Evolutionary conservation across 2,888 invertebrate species (phyloP).

Genomic region (Lutraria lutraria): DNA sequence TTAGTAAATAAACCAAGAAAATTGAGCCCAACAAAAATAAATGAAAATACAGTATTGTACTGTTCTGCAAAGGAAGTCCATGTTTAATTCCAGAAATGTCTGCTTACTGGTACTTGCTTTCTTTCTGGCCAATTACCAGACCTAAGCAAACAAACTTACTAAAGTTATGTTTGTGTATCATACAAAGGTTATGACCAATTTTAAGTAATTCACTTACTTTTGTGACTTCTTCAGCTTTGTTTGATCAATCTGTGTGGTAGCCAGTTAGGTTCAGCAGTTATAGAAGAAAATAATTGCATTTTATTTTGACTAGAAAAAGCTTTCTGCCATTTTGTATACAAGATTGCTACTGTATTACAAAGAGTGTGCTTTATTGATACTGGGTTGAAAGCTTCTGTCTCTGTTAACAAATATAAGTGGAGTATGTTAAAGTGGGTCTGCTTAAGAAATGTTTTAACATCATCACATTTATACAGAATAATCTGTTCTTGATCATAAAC

Average conservation of each 20-base stretch:
- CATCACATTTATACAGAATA: no score
- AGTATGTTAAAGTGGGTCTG: no score
- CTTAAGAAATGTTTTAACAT: no score
- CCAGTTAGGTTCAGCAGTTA: conserved; percentile 7
- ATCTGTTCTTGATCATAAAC: no score
- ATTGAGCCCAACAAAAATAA: no score
- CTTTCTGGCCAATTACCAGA: conserved; percentile 1
- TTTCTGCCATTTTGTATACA: conserved; percentile 21
- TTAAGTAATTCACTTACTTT: conserved; percentile 25
- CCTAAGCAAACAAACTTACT: not conserved
- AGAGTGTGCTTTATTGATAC: not conserved
- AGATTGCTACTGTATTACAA: not conserved
- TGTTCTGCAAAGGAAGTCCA: not conserved
- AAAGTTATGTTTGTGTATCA: not conserved
- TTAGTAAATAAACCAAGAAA: no score
- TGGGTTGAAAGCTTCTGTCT: not conserved
- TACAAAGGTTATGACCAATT: conserved; percentile 21
- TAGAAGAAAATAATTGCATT: conserved; percentile 30
- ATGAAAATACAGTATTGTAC: not conserved
- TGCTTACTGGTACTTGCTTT: no score
- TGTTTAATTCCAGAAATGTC: not conserved
- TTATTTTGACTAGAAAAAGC: conserved; percentile 33
- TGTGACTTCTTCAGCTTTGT: not conserved
- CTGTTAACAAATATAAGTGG: not conserved
- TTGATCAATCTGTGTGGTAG: not conserved